These are phyloP conservation scores for Petromus typicus DNA, from an alignment of 2,113 vertebrate species.

Conservation along the genomic window DNA sequence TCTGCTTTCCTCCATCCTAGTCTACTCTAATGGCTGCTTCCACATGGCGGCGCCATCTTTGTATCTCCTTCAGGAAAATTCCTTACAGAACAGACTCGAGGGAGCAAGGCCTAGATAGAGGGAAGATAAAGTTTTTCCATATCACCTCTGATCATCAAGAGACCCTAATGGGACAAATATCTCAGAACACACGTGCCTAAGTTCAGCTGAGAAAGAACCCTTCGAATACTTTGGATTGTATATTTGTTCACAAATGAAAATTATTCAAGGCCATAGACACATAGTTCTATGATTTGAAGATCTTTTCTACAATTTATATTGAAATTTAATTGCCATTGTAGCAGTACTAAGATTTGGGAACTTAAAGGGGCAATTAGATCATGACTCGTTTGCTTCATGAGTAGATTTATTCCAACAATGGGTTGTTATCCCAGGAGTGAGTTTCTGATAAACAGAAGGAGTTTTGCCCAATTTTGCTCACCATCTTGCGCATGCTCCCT, in stretches of 20 bases:
- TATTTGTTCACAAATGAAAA: not conserved
- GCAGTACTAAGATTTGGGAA: too few species aligned
- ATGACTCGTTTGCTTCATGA: not conserved
- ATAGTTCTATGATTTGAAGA: not conserved
- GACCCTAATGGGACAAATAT: not conserved
- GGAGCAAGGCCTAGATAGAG: not conserved
- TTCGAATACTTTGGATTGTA: not conserved
- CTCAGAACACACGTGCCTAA: not conserved
- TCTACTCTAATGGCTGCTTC: not conserved
- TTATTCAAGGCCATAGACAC: not conserved
- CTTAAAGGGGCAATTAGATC: not conserved
- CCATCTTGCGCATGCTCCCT: not conserved
- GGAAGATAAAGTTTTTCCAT: not conserved
- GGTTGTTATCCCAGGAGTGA: not conserved
- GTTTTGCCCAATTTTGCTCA: not conserved
- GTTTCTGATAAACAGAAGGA: not conserved
- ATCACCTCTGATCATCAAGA: not conserved
- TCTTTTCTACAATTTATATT: not conserved
- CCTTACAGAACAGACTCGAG: not conserved
- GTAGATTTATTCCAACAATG: not conserved
- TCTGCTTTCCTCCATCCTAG: not conserved
- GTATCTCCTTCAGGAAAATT: not conserved
- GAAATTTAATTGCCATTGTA: not conserved
- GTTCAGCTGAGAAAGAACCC: not conserved
- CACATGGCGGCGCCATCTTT: not conserved